Evolutionary conservation across 35 echinoderm and acorn worm species (phyloP), one percentile per base, ranked within the genome.

Genomic region (Apostichopus japonicus): DNA sequence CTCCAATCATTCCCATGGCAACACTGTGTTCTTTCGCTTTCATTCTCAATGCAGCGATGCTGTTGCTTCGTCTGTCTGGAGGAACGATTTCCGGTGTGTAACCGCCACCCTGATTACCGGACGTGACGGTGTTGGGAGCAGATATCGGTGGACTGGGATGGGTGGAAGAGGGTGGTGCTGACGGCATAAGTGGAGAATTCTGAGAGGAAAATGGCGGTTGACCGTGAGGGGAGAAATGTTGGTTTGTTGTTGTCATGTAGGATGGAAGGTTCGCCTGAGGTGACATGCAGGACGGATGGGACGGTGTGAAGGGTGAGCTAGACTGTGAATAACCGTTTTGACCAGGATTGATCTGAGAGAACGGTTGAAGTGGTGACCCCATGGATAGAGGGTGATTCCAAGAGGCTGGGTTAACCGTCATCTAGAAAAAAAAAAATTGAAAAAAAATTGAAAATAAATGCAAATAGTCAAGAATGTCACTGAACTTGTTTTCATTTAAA

Each of bases 21-120:
- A 90, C 93, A 77, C 91, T 96, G 86, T 99, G 97, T 90, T 99
- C 97, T 62, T 99, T 99, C 19, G 97, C 97, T 78, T 96, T 96
- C 67, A 99, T 79, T 54, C 97, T 90, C 77, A 99, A 62, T 4
- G 95, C 97, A 13, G 97, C 97, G 56, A 99, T 99, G 65, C 97
- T 99, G 53, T 88, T 96, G 70, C 91, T 95, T 24, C 97, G 78
- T 86, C 95, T 86, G 53, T 99, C 97, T 10, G 97, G 94, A 33
- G 94, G 84, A 6, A 95, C 72, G 24, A 86, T 86, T n/a, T 92
- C 94, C 4, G 82, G 78, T 88, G 54, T 65, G 87, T 24, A 90
- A 27, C 19, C 23, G 79, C 80, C 53, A 77, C 80, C 10, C 78
- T 88, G 33, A 83, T 83, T 65, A 33, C 83, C 92, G 52, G 94